These are phyloP conservation scores for Thalassarche chlororhynchos DNA, from an alignment of 2,113 vertebrate species.

Conservation along the genomic window DNA sequence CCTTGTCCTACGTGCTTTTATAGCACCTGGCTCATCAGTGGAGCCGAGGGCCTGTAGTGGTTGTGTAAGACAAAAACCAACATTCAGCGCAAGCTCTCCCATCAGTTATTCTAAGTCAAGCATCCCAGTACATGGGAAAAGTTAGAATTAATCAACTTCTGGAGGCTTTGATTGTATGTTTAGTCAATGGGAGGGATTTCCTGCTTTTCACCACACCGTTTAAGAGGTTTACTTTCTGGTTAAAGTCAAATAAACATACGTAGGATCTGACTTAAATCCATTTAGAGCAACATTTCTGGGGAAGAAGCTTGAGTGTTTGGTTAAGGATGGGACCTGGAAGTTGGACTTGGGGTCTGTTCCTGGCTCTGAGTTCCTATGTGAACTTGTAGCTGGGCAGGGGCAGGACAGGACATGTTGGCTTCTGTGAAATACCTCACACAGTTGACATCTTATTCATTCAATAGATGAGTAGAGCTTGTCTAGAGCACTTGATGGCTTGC, in stretches of 20 bases:
- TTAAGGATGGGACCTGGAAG: conserved; percentile 33
- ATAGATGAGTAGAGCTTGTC: background rate
- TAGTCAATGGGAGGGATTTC: conserved; percentile 58
- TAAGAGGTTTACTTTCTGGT: conserved; percentile 39
- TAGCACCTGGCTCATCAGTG: background rate
- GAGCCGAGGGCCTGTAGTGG: background rate
- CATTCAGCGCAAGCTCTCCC: background rate
- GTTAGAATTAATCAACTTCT: background rate
- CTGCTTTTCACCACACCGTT: background rate
- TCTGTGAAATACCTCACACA: background rate
- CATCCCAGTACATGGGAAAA: background rate
- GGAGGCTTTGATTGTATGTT: conserved; percentile 37
- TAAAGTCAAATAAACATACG: conserved; percentile 44
- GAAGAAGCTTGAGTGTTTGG: conserved; percentile 39
- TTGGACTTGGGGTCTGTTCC: background rate
- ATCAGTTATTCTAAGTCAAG: background rate
- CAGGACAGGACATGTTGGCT: conserved; percentile 18
- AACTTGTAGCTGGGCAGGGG: background rate
- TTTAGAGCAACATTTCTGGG: background rate
- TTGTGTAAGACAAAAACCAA: background rate
- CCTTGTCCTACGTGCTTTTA: background rate
- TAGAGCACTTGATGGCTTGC: background rate
- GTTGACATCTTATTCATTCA: conserved; percentile 3
- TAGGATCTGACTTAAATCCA: conserved; percentile 21
- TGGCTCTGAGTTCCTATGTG: background rate